Conservation (phyloP, 2,113 vertebrate genomes). For the Salvelinus sp. region DNA sequence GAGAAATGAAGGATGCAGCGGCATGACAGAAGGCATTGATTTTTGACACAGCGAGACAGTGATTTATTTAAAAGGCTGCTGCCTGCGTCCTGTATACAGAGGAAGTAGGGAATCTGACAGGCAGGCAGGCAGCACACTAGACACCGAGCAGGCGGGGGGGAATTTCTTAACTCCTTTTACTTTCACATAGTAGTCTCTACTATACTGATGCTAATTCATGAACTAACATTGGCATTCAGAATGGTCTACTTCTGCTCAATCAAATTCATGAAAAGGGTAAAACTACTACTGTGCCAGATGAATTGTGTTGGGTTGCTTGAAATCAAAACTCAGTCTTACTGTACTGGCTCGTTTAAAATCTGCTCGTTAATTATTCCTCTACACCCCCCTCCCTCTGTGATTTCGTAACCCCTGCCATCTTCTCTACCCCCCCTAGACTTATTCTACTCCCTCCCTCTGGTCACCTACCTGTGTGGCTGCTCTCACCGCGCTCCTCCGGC, state of each 20-base stretch:
- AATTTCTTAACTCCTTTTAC: neutral
- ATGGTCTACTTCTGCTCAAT: neutral
- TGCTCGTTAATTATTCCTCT: neutral
- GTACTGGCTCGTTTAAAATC: neutral
- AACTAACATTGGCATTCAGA: neutral
- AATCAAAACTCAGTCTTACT: neutral
- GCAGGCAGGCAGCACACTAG: neutral
- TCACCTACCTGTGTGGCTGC: conserved; percentile 54
- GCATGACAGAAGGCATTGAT: conserved; percentile 1
- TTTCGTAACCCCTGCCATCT: neutral
- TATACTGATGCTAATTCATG: neutral
- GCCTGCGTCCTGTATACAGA: neutral
- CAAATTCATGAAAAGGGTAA: neutral
- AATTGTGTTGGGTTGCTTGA: neutral
- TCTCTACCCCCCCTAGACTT: neutral
- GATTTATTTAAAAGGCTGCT: neutral
- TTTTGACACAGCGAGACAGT: neutral
- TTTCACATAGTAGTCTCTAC: neutral
- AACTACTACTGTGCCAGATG: neutral
- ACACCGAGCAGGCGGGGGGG: neutral
- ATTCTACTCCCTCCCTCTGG: neutral
- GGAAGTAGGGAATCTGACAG: neutral
- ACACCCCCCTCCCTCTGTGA: neutral
- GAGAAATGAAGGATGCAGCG: neutral
- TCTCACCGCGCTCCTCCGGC: conserved; percentile 6